These are phyloP conservation scores for Paramisgurnus dabryanus DNA, from an alignment of 2,113 vertebrate species.

Conservation along the genomic window DNA sequence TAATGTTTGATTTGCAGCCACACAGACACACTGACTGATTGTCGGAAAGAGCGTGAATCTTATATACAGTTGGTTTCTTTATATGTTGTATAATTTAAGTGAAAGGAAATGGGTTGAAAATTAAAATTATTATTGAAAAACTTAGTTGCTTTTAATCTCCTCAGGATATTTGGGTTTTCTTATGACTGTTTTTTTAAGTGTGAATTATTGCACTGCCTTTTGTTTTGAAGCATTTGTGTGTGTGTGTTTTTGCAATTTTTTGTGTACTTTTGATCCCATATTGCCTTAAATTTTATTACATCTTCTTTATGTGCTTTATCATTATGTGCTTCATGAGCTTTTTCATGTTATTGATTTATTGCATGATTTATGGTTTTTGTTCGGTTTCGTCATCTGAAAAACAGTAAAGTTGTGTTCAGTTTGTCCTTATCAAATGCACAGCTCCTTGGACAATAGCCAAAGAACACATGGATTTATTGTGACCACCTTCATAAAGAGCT, in stretches of 20 bases:
- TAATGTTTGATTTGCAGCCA: constrained; percentile 29
- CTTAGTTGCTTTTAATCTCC: constrained; percentile 66
- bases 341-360: constrained; percentile 52
- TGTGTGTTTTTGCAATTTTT: constrained; percentile 44
- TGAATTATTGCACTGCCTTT: constrained; percentile 71
- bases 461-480: constrained; percentile 57
- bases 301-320: constrained; percentile 72
- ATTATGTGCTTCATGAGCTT: constrained; percentile 60
- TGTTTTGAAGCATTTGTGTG: constrained; percentile 54
- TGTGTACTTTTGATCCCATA: constrained; percentile 58
- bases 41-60: constrained; percentile 59
- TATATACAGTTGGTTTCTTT: constrained; percentile 59
- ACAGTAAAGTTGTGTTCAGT: constrained; percentile 13
- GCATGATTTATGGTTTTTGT: constrained; percentile 17
- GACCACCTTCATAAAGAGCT: constrained; percentile 36
- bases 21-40: constrained; percentile 50
- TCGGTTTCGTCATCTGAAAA: constrained; percentile 16
- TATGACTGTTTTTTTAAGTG: constrained; percentile 70
- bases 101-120: constrained; percentile 60
- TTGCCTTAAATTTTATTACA: constrained; percentile 71
- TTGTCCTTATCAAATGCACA: constrained; percentile 25
- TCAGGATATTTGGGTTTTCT: constrained; percentile 72
- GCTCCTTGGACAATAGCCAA: constrained; percentile 63
- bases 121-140: constrained; percentile 58
- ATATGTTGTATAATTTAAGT: constrained; percentile 70